Conservation (phyloP, 2,888 invertebrate species). For the Luperina nickerlii region DNA sequence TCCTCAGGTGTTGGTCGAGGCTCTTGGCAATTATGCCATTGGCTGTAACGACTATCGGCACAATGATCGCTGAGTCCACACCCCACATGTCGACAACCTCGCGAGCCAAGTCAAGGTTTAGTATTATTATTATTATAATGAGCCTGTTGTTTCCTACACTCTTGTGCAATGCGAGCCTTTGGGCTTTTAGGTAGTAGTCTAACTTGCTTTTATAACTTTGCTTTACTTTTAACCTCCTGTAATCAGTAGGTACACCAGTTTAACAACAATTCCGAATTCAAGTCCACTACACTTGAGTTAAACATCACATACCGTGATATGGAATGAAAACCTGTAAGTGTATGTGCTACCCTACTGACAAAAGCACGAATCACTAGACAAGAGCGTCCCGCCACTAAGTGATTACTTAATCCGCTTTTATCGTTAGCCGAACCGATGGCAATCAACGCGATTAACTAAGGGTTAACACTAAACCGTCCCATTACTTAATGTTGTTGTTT, state of each 20-base stretch:
- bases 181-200: too few species aligned
- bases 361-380: conserved; percentile 70
- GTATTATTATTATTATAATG: too few species aligned
- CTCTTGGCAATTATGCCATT: too few species aligned
- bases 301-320: conserved; percentile 14
- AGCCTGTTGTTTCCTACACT: too few species aligned
- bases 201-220: not conserved
- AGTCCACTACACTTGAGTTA: not conserved
- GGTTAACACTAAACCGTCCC: conserved; percentile 80
- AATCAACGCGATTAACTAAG: conserved; percentile 87
- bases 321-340: conserved; percentile 48
- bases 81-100: too few species aligned
- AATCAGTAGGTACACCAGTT: not conserved
- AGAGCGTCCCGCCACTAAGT: conserved; percentile 80
- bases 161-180: too few species aligned
- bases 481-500: conserved; percentile 72
- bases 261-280: not conserved
- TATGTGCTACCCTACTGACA: conserved; percentile 54
- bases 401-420: conserved; percentile 84
- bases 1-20: too few species aligned
- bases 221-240: not conserved
- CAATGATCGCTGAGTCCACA: too few species aligned
- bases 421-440: conserved; percentile 77
- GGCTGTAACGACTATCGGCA: too few species aligned
- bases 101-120: too few species aligned